Base-by-base conservation (phyloP, 2,888 invertebrate species). In the Sarcophaga carnaria region DNA sequence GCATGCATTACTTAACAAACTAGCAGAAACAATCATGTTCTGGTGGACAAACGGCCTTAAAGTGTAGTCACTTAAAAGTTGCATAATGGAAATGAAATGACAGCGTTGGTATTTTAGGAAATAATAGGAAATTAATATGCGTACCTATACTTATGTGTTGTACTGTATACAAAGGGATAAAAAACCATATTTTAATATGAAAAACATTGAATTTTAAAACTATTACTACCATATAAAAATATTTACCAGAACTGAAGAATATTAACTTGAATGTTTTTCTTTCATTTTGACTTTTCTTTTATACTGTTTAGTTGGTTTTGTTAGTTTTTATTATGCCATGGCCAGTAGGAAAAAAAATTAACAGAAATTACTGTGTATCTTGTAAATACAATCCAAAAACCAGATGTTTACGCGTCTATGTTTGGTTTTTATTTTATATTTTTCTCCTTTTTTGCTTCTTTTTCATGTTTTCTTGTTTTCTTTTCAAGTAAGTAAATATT, bases 351-450 rank as follows among this genome's bases (percentile, higher is more conserved):
- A 66, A 45, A 63, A 67, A 37, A 54, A 66, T 4, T 12, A 74
- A 17, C 10, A 70, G 20, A 67, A 60, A 59, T 22, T 27, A 64
- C 54, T 37, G 37, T 37, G 3, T 60, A 60, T 54, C 54, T 54
- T 22, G 72, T 27, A 72, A 27, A 54, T 5, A 17, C 37, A 37
- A 37, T 74, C 47, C 54, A 17, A 62, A 80, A 82, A 79, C 78
- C 79, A 82, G 75, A 85, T 79, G 82, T 85, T 71, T 12, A 78
- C 70, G 81, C 70, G 81, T 74, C 67, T 37, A 37, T 76, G 60
- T 72, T 59, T n/a, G 4, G 54, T 54, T 54, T 12, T 54, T 54
- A 17, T 17, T 54, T 14, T 1, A 12, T 14, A 5, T 62, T 22
- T 69, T 70, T 66, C 45, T 66, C 76, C 2, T 76, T 66, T 71